Conservation (phyloP, 1,140 invertebrate species). For the Trachymyrmex septentrionalis region DNA sequence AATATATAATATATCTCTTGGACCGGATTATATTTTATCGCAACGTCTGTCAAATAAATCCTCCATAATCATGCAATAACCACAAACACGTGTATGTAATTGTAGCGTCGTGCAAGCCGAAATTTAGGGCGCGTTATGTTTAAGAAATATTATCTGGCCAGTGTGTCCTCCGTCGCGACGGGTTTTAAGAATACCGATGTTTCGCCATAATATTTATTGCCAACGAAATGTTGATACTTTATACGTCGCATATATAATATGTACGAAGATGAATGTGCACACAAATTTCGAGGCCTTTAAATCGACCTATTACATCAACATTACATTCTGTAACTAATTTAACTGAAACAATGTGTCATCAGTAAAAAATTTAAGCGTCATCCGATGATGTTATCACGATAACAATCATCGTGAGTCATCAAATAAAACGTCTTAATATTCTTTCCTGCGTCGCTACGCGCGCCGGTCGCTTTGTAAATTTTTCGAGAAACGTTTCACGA, state of each 20-base stretch:
- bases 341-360: neutral
- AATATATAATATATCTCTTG: too few relatives aligned
- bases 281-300: conserved; percentile 44
- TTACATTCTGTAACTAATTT: neutral
- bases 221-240: conserved; percentile 47
- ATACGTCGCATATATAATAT: conserved; percentile 11
- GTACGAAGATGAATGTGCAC: conserved; percentile 46
- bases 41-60: conserved; percentile 16
- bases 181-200: conserved; percentile 12
- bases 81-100: neutral
- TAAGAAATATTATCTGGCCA: neutral
- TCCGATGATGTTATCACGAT: neutral
- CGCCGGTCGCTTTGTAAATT: neutral
- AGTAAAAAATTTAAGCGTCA: neutral
- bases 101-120: neutral
- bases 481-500: conserved; percentile 28
- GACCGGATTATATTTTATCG: conserved; percentile 19
- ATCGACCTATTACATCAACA: neutral
- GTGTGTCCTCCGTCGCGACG: neutral
- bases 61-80: conserved; percentile 4
- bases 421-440: neutral
- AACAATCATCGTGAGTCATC: neutral
- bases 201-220: conserved; percentile 39
- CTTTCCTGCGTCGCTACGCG: too few relatives aligned
- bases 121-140: conserved; percentile 28